Base-by-base conservation (phyloP, 92 coral and sea anemone species). In the Zoanthus sansibaricus region DNA sequence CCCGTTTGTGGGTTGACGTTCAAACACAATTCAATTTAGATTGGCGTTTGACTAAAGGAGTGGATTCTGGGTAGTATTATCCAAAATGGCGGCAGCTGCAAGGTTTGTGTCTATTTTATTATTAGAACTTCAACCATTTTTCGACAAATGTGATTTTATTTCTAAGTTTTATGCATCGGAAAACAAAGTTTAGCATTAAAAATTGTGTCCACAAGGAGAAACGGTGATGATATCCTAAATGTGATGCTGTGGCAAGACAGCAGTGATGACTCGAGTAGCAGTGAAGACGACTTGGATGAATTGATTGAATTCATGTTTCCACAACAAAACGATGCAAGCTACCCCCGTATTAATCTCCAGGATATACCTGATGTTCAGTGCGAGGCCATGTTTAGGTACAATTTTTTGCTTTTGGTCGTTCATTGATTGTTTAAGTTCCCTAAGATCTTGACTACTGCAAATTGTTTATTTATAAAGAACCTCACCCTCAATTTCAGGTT, bases 171-270 rank as follows among this genome's bases (percentile, higher is more conserved):
- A 77, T 78, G 86, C 78, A 82, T 51, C 76, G 88, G 91, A 75
- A 82, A 88, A 89, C 92, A 83, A 89, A 76, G 79, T 76, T 54
- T 87, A 75, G 86, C 75, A 87, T 62, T 54, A 77, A 85, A 85
- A 42, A 83, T 55, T 83, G 72, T 85, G 80, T 85, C 58, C 83
- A 47, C 75, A 31, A 92, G 91, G 91, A 47, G 58, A 86, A 82
- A 89, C 79, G 77, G 87, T 86, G 83, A 89, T 1, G 87, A 86
- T 76, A 86, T 92, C 77, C 69, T 86, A 59, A 75, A 86, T 31
- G 91, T 87, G 76, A 92, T 92, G 95, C 73, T 89, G 92, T 89
- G 76, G 72, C 72, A 86, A 52, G 92, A 89, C 85, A 92, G 91
- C 82, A 85, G 88, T 78, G 77, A 83, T 80, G 83, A 80, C 46